Evolutionary conservation across 2,888 invertebrate species (phyloP).

Genomic region (Cheilosia grossa): DNA sequence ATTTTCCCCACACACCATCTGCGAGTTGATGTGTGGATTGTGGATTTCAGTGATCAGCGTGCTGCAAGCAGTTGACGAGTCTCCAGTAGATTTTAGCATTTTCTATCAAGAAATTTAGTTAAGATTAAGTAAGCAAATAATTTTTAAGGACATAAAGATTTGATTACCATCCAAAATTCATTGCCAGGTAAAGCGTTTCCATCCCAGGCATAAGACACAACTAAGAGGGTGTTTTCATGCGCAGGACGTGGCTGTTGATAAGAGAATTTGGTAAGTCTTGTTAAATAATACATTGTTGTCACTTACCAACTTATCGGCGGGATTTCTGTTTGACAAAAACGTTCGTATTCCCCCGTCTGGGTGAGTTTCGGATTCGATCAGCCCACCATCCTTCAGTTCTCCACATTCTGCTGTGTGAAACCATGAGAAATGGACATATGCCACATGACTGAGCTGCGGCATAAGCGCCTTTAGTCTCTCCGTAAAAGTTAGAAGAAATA

Average conservation of each 20-base stretch:
- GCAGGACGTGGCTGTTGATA: constrained; percentile 76
- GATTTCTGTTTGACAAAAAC: constrained; percentile 85
- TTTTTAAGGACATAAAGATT: not conserved
- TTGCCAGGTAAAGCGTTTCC: constrained; percentile 90
- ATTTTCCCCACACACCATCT: constrained; percentile 84
- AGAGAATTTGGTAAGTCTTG: not conserved
- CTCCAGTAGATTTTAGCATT: constrained; percentile 83
- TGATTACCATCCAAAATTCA: constrained; percentile 87
- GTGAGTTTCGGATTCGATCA: constrained; percentile 77
- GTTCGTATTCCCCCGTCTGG: constrained; percentile 84
- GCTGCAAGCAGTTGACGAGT: constrained; percentile 86
- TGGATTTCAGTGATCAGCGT: constrained; percentile 85
- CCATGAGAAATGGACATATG: constrained; percentile 88
- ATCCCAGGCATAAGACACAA: constrained; percentile 89
- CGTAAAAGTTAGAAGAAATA: constrained; percentile 87
- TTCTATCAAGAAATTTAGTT: constrained; percentile 76
- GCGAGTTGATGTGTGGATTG: constrained; percentile 84
- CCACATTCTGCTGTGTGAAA: constrained; percentile 84
- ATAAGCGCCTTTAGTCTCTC: constrained; percentile 85
- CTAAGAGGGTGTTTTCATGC: constrained; percentile 84
- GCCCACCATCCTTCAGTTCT: constrained; percentile 83
- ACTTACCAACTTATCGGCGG: constrained; percentile 84
- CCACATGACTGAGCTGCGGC: constrained; percentile 84
- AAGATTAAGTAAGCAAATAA: not conserved
- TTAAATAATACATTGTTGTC: too few species aligned